Conservation (phyloP, 2,113 vertebrate species). For the Notothenia rossii region DNA sequence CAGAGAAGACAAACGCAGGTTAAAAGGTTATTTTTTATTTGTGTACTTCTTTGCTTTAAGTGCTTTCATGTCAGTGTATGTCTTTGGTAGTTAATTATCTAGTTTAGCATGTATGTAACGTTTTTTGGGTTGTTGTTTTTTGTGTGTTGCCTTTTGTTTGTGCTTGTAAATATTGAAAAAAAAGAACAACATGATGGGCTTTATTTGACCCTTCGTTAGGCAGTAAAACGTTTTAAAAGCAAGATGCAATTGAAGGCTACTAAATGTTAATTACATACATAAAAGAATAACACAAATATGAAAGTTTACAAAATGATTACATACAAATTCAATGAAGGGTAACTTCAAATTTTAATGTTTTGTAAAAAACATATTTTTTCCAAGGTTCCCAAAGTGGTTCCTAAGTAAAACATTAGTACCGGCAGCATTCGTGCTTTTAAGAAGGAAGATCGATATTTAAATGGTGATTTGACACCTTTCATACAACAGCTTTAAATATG, state of each 20-base stretch:
- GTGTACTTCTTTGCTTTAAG: no score
- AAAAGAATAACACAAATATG: no score
- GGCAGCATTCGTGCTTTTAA: slow-evolving; percentile 12
- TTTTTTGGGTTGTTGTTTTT: no score
- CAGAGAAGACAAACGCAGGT: neutral
- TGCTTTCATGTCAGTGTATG: no score
- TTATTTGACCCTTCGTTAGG: neutral
- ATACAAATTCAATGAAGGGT: neutral
- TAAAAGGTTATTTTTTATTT: no score
- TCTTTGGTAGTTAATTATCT: no score
- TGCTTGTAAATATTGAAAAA: no score
- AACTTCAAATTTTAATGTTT: slow-evolving; percentile 1
- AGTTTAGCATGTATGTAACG: no score
- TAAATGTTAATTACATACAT: neutral
- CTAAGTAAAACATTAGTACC: slow-evolving; percentile 13
- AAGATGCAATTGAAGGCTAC: neutral
- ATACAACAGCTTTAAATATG: slow-evolving; percentile 24
- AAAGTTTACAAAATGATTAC: no score
- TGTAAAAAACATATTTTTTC: neutral
- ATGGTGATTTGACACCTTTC: slow-evolving; percentile 10
- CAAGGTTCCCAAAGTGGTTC: slow-evolving; percentile 15
- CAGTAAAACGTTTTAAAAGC: neutral
- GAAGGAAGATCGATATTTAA: slow-evolving; percentile 32
- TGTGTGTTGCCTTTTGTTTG: no score
- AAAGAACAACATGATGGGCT: neutral